Evolutionary conservation across 2,888 invertebrate species (phyloP), one percentile per base, ranked within the genome.

Genomic region (Formica aserva): DNA sequence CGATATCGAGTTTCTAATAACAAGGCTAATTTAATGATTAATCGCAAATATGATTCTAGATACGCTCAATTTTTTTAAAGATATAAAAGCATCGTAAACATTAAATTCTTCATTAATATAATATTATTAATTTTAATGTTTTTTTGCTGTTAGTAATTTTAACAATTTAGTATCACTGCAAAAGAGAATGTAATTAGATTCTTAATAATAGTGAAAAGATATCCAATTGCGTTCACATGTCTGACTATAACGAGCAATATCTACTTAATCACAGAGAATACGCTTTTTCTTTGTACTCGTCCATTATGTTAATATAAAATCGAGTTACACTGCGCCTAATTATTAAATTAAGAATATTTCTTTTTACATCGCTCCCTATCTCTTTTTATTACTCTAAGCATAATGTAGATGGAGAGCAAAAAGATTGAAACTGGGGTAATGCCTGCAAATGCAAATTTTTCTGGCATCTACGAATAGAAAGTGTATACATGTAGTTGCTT

Each of bases 1-100:
- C 22, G 18, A 22, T 13, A 13, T 35, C 60, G 22, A 62, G 35
- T 48, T 18, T 13, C 71, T 35, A 57, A 78, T 69, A 69, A 78
- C 29, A 48, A 6, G 13, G 52, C 22, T 29, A 29, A 77, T 41
- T 57, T 22, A 22, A 41, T n/a, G 32, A 57, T 77, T 38, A 55
- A 66, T 77, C 22, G 63, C 35, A 26, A 18, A 13, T 29, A 18
- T 18, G 45, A 45, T 63, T 18, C 18, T 26, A 62, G 1, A 11
- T 32, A 5, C n/a, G 22, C 3, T 22, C 41, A 29, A 4, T 74
- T 26, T 60, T 29, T 13, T 6, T 13, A 15, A 9, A 1, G 1
- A 26, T 41, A 26, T 26, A 11, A 29, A 35, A 26, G 35, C 18
- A 41, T 41, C n/a, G 29, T 18, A 29, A 60, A 29, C 9, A 15